Conservation (phyloP, 2,113 vertebrate species). For the Mustela nigripes region DNA sequence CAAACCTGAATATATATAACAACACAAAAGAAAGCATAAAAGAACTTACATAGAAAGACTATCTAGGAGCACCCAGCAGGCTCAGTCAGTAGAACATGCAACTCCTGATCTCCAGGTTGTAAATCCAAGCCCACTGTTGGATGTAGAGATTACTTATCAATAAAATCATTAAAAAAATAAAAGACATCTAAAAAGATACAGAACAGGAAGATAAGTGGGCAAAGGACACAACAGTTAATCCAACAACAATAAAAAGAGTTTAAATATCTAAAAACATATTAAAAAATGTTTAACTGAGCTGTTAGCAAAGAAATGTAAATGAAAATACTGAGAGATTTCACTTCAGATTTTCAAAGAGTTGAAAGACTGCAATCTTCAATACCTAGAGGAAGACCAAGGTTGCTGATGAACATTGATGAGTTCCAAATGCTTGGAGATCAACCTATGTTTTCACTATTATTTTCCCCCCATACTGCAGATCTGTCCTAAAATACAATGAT, state of each 20-base stretch:
- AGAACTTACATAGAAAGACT: background rate
- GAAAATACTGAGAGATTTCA: background rate
- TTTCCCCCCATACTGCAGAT: background rate
- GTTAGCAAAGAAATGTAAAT: conserved; percentile 31
- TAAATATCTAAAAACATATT: background rate
- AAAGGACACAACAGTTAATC: background rate
- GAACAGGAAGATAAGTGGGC: background rate
- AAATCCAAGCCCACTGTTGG: background rate
- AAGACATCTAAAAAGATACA: background rate
- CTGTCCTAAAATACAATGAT: background rate
- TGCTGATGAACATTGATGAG: background rate
- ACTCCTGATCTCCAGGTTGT: background rate
- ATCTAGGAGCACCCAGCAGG: background rate
- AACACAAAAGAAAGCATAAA: background rate
- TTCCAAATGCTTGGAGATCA: background rate
- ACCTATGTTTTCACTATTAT: background rate
- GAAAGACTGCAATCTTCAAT: background rate
- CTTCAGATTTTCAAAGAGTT: background rate
- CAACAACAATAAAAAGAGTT: background rate
- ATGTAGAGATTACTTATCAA: background rate
- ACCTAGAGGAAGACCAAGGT: background rate
- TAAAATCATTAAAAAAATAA: background rate
- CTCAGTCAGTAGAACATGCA: background rate
- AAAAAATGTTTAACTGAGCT: background rate
- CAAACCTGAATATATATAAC: background rate